phyloP scores from a whole-genome alignment of 2,113 vertebrate genomes.

The Rhynchomys soricoides region DNA sequence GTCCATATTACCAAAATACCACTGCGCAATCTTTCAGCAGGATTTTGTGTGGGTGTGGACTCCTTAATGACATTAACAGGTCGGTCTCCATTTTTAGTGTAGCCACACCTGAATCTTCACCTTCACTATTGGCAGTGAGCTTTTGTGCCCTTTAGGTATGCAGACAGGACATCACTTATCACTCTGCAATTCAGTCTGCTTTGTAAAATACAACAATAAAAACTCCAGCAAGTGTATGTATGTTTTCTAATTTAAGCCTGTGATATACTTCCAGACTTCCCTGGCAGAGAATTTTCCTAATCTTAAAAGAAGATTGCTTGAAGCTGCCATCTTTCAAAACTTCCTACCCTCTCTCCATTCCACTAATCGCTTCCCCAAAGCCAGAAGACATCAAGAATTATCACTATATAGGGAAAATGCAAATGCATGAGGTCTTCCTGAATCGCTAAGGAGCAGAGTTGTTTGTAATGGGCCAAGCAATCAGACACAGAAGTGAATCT shows the following conservation, averaged over 20 bases:
- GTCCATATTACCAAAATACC: background rate
- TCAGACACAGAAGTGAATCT: background rate
- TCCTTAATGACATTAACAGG: background rate
- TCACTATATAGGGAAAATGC: background rate
- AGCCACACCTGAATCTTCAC: background rate
- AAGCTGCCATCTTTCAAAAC: constrained; percentile 55
- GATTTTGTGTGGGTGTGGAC: background rate
- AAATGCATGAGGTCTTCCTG: constrained; percentile 29
- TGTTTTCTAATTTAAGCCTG: background rate
- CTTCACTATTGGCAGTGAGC: background rate
- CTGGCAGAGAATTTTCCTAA: constrained; percentile 38
- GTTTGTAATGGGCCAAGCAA: background rate
- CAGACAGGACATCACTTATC: background rate
- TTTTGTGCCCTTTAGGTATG: background rate
- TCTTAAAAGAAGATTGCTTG: constrained; percentile 62
- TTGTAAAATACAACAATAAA: constrained; percentile 56
- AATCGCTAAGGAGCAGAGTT: background rate
- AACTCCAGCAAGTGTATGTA: background rate
- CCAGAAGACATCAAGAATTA: constrained; percentile 10
- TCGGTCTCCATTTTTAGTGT: background rate
- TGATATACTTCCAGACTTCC: constrained; percentile 27
- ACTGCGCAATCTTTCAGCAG: background rate
- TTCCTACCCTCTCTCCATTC: constrained; percentile 57
- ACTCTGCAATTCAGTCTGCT: background rate
- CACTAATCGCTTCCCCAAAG: constrained; percentile 9